phyloP scores from a whole-genome alignment of 2,797 vertebrate genomes.

The Paedocypris micromegethes region DNA sequence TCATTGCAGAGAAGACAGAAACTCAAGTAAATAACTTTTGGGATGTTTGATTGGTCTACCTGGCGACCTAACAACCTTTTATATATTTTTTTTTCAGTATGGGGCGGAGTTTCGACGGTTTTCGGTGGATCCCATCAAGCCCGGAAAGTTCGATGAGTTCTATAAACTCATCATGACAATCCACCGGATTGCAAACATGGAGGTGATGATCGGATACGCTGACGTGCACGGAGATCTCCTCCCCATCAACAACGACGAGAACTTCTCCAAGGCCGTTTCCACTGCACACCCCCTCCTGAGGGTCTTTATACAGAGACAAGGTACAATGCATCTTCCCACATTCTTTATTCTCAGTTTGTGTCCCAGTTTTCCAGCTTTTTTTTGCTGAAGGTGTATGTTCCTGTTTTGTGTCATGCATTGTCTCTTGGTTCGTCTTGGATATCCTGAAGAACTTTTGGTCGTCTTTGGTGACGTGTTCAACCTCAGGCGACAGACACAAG shows the following conservation, averaged over 20 bases:
- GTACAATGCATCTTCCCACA: slow-evolving; percentile 56
- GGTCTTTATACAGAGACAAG: slow-evolving; percentile 96
- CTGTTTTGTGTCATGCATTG: slow-evolving; percentile 17
- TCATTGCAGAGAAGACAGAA: no score
- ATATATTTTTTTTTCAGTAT: slow-evolving; percentile 69
- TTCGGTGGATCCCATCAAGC: slow-evolving; percentile 87
- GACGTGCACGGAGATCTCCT: slow-evolving; percentile 94
- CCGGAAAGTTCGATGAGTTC: slow-evolving; percentile 96
- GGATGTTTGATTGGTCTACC: no score
- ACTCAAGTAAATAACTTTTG: no score
- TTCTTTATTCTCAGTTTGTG: slow-evolving; percentile 6
- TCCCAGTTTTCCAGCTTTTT: slow-evolving; percentile 10
- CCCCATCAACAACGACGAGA: slow-evolving; percentile 97
- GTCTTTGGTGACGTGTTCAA: no score
- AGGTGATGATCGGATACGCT: slow-evolving; percentile 94
- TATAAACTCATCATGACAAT: slow-evolving; percentile 92
- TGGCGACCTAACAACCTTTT: neutral
- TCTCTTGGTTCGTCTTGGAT: neutral
- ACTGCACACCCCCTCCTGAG: slow-evolving; percentile 90
- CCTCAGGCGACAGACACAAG: no score
- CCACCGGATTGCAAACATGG: slow-evolving; percentile 88
- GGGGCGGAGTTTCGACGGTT: slow-evolving; percentile 96
- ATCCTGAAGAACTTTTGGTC: neutral
- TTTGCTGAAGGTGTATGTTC: slow-evolving; percentile 14
- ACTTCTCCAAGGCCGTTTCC: slow-evolving; percentile 95